Conservation (phyloP, 1,140 invertebrate species). For the Mesaphorura yosii region DNA sequence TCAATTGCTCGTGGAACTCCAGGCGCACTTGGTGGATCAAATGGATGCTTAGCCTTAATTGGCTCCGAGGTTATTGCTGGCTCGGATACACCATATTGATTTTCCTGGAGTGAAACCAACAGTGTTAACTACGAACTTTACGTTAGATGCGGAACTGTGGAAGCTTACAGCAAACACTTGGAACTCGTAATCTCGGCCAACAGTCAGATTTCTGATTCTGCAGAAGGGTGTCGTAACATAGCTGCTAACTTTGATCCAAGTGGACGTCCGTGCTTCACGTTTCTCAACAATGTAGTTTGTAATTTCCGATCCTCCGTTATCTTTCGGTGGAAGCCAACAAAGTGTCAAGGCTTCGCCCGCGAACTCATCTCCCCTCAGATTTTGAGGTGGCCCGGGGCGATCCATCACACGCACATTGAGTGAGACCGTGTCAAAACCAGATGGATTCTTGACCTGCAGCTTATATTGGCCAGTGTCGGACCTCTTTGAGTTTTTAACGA, state of each 20-base stretch:
- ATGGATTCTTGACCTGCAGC: conserved; percentile 83
- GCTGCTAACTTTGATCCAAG: conserved; percentile 82
- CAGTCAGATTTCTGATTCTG: conserved; percentile 76
- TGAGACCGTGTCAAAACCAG: conserved; percentile 84
- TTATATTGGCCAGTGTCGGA: conserved; percentile 84
- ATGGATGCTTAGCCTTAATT: conserved; percentile 88
- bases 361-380: conserved; percentile 82
- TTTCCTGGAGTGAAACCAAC: no score
- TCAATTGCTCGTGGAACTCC: conserved; percentile 74
- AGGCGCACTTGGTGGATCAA: conserved; percentile 81
- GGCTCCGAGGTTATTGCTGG: conserved; percentile 75
- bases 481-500: conserved; percentile 82
- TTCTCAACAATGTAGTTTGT: conserved; percentile 96
- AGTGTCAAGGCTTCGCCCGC: conserved; percentile 87
- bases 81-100: conserved; percentile 89
- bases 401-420: conserved; percentile 90
- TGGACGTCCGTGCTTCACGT: conserved; percentile 63
- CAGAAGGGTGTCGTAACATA: conserved; percentile 79
- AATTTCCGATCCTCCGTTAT: conserved; percentile 71
- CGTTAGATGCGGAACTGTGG: no score
- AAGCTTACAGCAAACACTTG: conserved; percentile 92
- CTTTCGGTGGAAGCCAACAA: conserved; percentile 90
- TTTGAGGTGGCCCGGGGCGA: conserved; percentile 72
- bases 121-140: no score
- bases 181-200: conserved; percentile 91